Conservation (phyloP, 2,113 vertebrate species). For the Nothocercus nigrocapillus region DNA sequence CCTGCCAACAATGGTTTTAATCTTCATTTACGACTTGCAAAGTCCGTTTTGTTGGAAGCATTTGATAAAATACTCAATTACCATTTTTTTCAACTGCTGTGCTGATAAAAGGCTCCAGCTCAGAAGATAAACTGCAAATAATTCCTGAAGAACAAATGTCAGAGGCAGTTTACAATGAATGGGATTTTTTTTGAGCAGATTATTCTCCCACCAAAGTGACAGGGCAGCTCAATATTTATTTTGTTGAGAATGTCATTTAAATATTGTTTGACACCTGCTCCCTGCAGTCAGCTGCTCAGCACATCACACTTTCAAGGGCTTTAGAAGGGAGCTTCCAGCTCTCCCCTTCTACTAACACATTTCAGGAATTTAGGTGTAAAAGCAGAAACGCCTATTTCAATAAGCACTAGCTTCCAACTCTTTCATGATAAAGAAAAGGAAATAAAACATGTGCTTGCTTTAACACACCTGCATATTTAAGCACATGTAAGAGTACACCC, state of each 20-base stretch:
- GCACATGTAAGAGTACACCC: not conserved
- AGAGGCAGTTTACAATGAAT: constrained; percentile 77
- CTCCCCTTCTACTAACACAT: not conserved
- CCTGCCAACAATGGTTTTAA: constrained; percentile 86
- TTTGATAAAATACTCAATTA: constrained; percentile 90
- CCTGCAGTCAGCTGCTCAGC: constrained; percentile 68
- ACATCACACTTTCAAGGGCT: constrained; percentile 57
- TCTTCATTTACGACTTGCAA: constrained; percentile 87
- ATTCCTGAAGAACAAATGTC: constrained; percentile 85
- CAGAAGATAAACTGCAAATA: constrained; percentile 85
- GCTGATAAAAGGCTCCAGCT: constrained; percentile 79
- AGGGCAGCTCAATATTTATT: constrained; percentile 79
- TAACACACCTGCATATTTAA: not conserved
- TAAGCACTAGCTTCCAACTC: not conserved
- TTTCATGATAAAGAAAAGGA: not conserved
- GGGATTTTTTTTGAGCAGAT: constrained; percentile 76
- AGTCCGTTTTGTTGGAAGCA: constrained; percentile 83
- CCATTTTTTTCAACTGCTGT: constrained; percentile 82
- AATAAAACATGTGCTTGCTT: accelerated
- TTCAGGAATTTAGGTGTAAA: not conserved
- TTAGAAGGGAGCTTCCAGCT: constrained; percentile 56
- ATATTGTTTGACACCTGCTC: constrained; percentile 82
- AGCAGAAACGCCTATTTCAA: not conserved
- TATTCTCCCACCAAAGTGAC: constrained; percentile 79
- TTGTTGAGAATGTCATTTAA: constrained; percentile 79